These are phyloP conservation scores for Atherinomorus stipes DNA, from an alignment of 2,113 vertebrate species.

Conservation along the genomic window DNA sequence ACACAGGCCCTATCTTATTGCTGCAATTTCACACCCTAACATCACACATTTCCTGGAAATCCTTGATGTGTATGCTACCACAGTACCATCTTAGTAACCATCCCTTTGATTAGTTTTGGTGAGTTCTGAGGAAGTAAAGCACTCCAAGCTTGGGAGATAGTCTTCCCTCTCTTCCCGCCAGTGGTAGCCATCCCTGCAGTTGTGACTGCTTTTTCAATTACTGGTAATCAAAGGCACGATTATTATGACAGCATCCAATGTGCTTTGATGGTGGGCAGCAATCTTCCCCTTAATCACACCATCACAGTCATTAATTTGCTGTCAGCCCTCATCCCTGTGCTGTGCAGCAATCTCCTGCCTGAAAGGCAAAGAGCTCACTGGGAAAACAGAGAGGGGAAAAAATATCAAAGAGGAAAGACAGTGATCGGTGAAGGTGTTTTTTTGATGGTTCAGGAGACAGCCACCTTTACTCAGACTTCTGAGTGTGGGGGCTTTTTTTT, in stretches of 20 bases:
- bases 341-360: slow-evolving; percentile 74
- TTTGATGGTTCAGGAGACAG: slow-evolving; percentile 60
- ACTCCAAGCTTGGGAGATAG: slow-evolving; percentile 18
- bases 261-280: slow-evolving; percentile 79
- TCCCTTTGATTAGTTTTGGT: slow-evolving; percentile 45
- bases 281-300: slow-evolving; percentile 82
- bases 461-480: slow-evolving; percentile 24
- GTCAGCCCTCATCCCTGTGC: slow-evolving; percentile 79
- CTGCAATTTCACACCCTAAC: slow-evolving; percentile 26
- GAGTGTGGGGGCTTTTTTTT: slow-evolving; percentile 46
- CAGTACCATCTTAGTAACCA: slow-evolving; percentile 13
- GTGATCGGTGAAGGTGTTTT: slow-evolving; percentile 33
- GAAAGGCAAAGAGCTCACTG: slow-evolving; percentile 75
- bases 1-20: neutral
- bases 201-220: slow-evolving; percentile 75
- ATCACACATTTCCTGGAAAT: slow-evolving; percentile 26
- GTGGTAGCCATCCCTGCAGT: slow-evolving; percentile 62
- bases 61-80: slow-evolving; percentile 12
- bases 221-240: slow-evolving; percentile 73
- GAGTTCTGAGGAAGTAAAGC: slow-evolving; percentile 32
- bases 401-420: slow-evolving; percentile 43
- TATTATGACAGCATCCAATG: slow-evolving; percentile 76
- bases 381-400: slow-evolving; percentile 70
- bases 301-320: slow-evolving; percentile 85
- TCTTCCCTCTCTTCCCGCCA: slow-evolving; percentile 18